Evolutionary conservation across 2,797 vertebrate genomes (phyloP).

Genomic region (Uromys caudimaculatus): DNA sequence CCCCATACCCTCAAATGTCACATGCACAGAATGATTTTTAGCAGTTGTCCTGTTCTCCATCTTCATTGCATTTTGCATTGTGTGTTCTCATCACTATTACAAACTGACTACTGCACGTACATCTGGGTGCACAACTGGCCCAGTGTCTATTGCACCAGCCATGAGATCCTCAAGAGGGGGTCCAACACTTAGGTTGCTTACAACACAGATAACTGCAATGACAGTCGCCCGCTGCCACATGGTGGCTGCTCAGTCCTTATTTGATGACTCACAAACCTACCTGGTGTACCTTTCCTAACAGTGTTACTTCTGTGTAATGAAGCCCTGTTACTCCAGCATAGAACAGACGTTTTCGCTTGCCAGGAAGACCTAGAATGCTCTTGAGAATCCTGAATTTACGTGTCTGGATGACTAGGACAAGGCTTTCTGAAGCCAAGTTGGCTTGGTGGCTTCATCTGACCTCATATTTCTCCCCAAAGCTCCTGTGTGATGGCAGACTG

Average conservation of each 20-base stretch:
- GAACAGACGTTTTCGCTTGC: not conserved
- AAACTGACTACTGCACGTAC: not conserved
- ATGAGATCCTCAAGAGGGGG: not conserved
- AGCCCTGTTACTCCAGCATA: not conserved
- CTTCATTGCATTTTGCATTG: not conserved
- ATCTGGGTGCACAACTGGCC: not conserved
- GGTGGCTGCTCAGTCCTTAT: not conserved
- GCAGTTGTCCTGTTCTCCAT: not conserved
- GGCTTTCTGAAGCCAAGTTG: not conserved
- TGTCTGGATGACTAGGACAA: too few species aligned
- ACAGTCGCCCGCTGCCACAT: not conserved
- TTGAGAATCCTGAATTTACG: not conserved
- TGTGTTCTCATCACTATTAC: not conserved
- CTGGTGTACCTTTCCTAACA: not conserved
- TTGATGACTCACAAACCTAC: not conserved
- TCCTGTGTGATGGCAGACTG: slow-evolving; percentile 66
- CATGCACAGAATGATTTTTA: not conserved
- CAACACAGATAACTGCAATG: not conserved
- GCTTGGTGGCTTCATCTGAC: not conserved
- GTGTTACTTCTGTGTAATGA: not conserved
- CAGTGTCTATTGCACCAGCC: not conserved
- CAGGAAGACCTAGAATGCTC: not conserved
- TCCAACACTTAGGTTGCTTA: not conserved
- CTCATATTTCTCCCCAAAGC: not conserved
- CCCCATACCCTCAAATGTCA: not conserved